Base-by-base conservation (phyloP, 1,140 invertebrate species). In the Asobara japonica region DNA sequence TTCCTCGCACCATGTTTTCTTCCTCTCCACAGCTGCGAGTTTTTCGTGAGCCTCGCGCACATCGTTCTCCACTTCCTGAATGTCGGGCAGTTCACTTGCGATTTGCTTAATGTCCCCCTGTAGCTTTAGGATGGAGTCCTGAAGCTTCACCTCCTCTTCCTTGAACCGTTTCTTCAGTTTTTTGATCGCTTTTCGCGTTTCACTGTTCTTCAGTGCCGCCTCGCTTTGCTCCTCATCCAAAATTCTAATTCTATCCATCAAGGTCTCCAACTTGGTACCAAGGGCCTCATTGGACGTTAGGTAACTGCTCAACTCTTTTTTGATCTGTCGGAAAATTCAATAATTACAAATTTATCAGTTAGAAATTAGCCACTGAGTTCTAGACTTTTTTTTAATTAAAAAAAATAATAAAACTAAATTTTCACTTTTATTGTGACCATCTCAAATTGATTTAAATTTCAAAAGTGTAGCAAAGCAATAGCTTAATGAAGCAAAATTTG, bases 41-140 rank as follows among this genome's bases (percentile, higher is more conserved):
- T 83, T 80, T 7, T 79, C 77, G 3, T 62, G 30, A 2, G 45
- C 18, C 62, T 84, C 81, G n/a, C 67, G 38, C 13, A 80, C 51
- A 64, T 82, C 78, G 4, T 36, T 41, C 1, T 10, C 7, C 33
- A 68, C 1, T 13, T 18, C 2, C 69, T 77, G 20, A 27, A 62
- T 11, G 69, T 79, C 65, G 22, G 71, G 62, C 25, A 80, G 66
- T 22, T 22, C 38, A 79, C 31, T 41, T 78, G 51, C 3, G 78
- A 27, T 29, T 77, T 31, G n/a, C 16, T 71, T 65, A 30, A 81
- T 83, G 20, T 76, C 74, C 13, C 45, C 67, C 33, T 79, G 69
- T 0, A 82, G 10, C 13, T 30, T 72, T 56, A 77, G 80, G 60
- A 83, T 81, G 41, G 77, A 70, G 62, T 80, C 75, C 11, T 20